Evolutionary conservation across 2,888 invertebrate species (phyloP).

Genomic region (Diarsia dahlii): DNA sequence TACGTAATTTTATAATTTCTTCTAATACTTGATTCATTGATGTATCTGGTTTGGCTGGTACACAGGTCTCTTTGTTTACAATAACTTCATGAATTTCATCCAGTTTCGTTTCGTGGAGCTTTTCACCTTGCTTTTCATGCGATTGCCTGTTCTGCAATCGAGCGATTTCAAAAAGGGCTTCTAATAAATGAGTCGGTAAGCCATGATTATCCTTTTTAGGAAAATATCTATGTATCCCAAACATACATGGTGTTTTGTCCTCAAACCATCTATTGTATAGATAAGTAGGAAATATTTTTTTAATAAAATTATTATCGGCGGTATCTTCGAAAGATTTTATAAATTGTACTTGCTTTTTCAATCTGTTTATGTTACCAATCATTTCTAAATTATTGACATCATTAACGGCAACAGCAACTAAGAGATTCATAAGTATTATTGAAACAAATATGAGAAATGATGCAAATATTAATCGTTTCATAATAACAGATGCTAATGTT

Average conservation of each 20-base stretch:
- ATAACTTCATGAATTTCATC: conserved; percentile 62
- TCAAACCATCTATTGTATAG: conserved; percentile 25
- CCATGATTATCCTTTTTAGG: too few relatives aligned
- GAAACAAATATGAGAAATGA: conserved; percentile 88
- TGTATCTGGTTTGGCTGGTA: too few relatives aligned
- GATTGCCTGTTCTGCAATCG: conserved; percentile 77
- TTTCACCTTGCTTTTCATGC: conserved; percentile 74
- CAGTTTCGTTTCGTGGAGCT: conserved; percentile 69
- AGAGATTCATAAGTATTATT: conserved; percentile 90
- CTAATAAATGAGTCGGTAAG: conserved; percentile 70
- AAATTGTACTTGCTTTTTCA: conserved; percentile 90
- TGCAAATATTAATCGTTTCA: conserved; percentile 87
- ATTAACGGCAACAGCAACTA: conserved; percentile 90
- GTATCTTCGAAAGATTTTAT: conserved; percentile 71
- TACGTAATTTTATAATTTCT: too few relatives aligned
- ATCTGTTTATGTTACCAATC: conserved; percentile 86
- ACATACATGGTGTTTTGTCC: too few relatives aligned
- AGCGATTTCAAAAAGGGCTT: conserved; percentile 83
- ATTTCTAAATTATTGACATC: conserved; percentile 89
- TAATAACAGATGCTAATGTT: conserved; percentile 76
- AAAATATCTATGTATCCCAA: too few relatives aligned
- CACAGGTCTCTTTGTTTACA: conserved; percentile 19
- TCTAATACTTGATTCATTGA: too few relatives aligned
- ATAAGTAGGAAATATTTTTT: conserved; percentile 13
- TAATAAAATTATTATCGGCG: too few relatives aligned